Evolutionary conservation across 2,888 invertebrate species (phyloP), one percentile per base, ranked within the genome.

Genomic region (Sycophila texana): DNA sequence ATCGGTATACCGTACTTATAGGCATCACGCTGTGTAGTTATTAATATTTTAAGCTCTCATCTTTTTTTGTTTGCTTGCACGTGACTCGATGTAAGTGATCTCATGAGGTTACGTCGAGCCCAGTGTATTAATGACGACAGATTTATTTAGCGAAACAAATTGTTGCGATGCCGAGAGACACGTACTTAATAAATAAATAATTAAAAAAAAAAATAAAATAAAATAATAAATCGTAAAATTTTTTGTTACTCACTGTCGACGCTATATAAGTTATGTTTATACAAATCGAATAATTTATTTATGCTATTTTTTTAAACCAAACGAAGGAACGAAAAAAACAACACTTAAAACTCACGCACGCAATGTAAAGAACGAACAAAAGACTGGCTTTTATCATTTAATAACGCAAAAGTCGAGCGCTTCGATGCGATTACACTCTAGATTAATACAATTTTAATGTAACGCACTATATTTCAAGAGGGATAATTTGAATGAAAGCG

Each of bases 401-500:
- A 74, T 81, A 73, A 82, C 83, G 84, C 85, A 26, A 86, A 84
- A 84, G 83, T 85, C 86, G 86, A 87, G 86, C 87, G 87, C 83
- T 85, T 87, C 86, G 85, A 87, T 85, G 84, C 85, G 84, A 86
- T 83, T 82, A 79, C 84, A 84, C 85, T 85, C 83, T 86, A 87
- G 86, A 87, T 85, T 88, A 87, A 39, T 39, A 39, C 86, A 88
- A 85, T 86, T 85, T 84, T 88, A 88, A 87, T 87, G 84, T 89
- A 86, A 88, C 85, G 87, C 87, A 86, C 85, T 89, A 87, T 88
- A 85, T 86, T 87, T 88, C 85, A 87, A 81, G 67, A 79, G 80
- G 83, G 82, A 84, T 81, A 83, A 85, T 84, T 83, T 82, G 82
- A 77, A 81, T 82, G 74, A 78, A 85, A 58, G 57, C 51, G 60